Conservation (phyloP, 2,888 invertebrate species). For the Trissonchulus latispiculum region DNA sequence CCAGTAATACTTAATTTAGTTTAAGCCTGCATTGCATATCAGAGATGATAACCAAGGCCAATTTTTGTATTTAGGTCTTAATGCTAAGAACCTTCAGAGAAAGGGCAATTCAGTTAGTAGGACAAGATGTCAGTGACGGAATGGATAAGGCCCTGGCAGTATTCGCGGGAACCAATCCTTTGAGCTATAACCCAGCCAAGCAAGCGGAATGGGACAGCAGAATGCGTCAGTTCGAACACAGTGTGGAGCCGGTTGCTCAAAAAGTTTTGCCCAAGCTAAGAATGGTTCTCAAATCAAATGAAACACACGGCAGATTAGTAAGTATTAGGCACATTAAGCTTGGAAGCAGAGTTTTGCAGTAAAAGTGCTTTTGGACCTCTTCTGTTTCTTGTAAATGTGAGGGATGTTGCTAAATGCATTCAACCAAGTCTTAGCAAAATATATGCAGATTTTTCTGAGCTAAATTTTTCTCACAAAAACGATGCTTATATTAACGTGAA, state of each 20-base stretch:
- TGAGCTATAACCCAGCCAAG: conserved; percentile 60
- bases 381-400: no score
- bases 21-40: no score
- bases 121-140: conserved; percentile 59
- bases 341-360: no score
- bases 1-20: conserved; percentile 46
- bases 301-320: not conserved
- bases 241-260: conserved; percentile 64
- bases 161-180: conserved; percentile 60
- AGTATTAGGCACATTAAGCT: no score
- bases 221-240: conserved; percentile 60
- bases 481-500: no score
- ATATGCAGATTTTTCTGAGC: no score
- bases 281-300: conserved; percentile 43
- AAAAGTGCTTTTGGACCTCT: no score
- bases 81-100: conserved; percentile 64
- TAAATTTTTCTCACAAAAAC: no score
- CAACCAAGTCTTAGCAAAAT: no score
- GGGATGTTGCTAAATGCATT: no score
- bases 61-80: conserved; percentile 53
- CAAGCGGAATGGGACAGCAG: conserved; percentile 61
- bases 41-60: no score
- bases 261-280: conserved; percentile 67
- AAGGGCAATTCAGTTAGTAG: conserved; percentile 63
- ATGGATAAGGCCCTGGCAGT: conserved; percentile 60